These are phyloP conservation scores for Diploscapter pachys DNA, from an alignment of 1,140 invertebrate species.

Conservation along the genomic window DNA sequence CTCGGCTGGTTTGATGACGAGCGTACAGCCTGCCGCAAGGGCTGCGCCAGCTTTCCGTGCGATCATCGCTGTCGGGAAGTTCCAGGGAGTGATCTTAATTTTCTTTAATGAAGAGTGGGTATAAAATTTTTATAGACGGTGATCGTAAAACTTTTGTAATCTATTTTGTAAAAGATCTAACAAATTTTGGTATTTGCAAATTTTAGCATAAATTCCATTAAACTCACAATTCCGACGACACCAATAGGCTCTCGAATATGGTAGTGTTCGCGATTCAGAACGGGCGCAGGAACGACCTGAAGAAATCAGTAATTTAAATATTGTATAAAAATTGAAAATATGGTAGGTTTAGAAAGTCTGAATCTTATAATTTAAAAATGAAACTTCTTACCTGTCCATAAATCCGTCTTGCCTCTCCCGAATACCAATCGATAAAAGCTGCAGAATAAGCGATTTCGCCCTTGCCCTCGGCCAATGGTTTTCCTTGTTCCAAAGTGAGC, in stretches of 20 bases:
- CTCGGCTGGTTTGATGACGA: conserved; percentile 90
- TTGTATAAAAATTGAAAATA: too few relatives aligned
- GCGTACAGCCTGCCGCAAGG: conserved; percentile 87
- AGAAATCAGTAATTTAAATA: background rate
- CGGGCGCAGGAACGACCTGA: conserved; percentile 69
- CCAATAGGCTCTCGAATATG: conserved; percentile 86
- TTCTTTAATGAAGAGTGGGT: too few relatives aligned
- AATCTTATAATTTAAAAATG: too few relatives aligned
- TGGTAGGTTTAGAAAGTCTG: too few relatives aligned
- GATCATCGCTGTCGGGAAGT: conserved; percentile 98
- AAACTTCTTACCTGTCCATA: conserved; percentile 74
- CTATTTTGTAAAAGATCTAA: conserved; percentile 57
- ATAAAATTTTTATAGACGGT: too few relatives aligned
- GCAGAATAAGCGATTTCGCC: conserved; percentile 88
- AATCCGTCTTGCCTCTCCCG: conserved; percentile 84
- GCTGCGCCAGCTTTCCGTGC: conserved; percentile 88
- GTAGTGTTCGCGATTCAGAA: conserved; percentile 75
- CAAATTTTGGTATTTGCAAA: conserved; percentile 31
- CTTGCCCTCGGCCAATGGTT: conserved; percentile 79
- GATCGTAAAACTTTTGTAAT: too few relatives aligned
- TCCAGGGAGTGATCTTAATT: conserved; percentile 69
- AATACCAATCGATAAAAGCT: conserved; percentile 91
- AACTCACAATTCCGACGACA: conserved; percentile 89
- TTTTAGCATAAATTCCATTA: conserved; percentile 63
- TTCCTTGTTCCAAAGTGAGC: conserved; percentile 68